Evolutionary conservation across 2,113 vertebrate species (phyloP), one percentile per base, ranked within the genome.

Genomic region (Dascyllus trimaculatus): DNA sequence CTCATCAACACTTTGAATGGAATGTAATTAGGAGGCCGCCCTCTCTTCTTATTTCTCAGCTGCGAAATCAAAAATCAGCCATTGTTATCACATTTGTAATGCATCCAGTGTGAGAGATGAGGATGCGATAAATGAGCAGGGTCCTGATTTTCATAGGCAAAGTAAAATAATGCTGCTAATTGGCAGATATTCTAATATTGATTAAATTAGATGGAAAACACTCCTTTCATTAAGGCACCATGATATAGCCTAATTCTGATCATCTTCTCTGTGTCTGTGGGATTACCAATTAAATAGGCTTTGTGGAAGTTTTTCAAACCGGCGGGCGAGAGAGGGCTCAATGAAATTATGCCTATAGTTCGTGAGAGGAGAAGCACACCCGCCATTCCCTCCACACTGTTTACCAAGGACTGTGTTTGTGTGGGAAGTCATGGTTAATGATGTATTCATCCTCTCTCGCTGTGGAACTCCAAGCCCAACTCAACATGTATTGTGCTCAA

Each of bases 171-270:
- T 93, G 89, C 87, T 38, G 88, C 87, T 95, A 94, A 95, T 95
- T 95, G 92, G 91, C 85, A 93, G 92, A 95, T 94, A 94, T 94
- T 93, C 85, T 90, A 93, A 94, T 93, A 95, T 94, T 95, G 93
- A 95, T 95, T 95, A 92, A 94, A 94, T 93, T 91, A 92, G 88
- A 87, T 22, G 38, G 86, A 90, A 91, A 93, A 91, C 85, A 92
- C 90, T 92, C 80, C 70, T 87, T 94, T 93, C 93, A 94, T 94
- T 93, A 92, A 81, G 85, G 65, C 84, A 3, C 78, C 56, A 52
- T 64, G 85, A 89, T 89, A 90, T 81, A 80, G 82, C 77, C 81
- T 88, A 91, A 88, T 93, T 93, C 87, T 66, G 87, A 93, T 94
- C 86, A 76, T 88, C 90, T 79, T 83, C 82, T 81, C 87, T 75